These are phyloP conservation scores for Dascillus cervinus DNA, from an alignment of 2,888 invertebrate genomes.

Conservation along the genomic window DNA sequence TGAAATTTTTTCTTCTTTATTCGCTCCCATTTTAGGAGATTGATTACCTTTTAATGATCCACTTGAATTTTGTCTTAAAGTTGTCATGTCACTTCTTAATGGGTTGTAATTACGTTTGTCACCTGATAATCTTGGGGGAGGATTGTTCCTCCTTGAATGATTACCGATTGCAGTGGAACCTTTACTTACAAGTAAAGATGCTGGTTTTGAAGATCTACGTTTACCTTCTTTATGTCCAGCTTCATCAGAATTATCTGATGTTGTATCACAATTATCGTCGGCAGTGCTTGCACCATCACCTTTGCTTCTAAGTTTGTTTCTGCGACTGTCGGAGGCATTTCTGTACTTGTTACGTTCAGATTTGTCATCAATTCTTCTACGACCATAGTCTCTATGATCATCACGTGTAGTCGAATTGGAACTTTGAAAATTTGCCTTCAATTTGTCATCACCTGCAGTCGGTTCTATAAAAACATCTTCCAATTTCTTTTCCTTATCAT, in stretches of 20 bases:
- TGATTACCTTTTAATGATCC: constrained; percentile 23
- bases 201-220: constrained; percentile 2
- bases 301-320: constrained; percentile 37
- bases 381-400: constrained; percentile 10
- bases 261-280: constrained; percentile 17
- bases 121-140: constrained; percentile 24
- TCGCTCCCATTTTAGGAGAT: constrained; percentile 6
- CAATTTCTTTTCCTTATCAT: constrained; percentile 37
- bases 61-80: constrained; percentile 34
- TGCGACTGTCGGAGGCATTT: constrained; percentile 31
- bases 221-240: constrained; percentile 8
- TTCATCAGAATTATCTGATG: constrained; percentile 23
- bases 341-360: constrained; percentile 24
- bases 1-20: constrained; percentile 7
- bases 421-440: constrained; percentile 47
- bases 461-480: constrained; percentile 50
- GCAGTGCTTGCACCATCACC: constrained; percentile 10
- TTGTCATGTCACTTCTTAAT: constrained; percentile 16
- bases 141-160: constrained; percentile 24
- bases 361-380: constrained; percentile 18
- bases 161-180: constrained; percentile 27
- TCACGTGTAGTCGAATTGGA: constrained; percentile 33
- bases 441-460: constrained; percentile 36
- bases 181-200: constrained; percentile 17
- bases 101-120: constrained; percentile 28